Evolutionary conservation across 1,140 invertebrate genomes (phyloP).

Genomic region (Tetranychus urticae): DNA sequence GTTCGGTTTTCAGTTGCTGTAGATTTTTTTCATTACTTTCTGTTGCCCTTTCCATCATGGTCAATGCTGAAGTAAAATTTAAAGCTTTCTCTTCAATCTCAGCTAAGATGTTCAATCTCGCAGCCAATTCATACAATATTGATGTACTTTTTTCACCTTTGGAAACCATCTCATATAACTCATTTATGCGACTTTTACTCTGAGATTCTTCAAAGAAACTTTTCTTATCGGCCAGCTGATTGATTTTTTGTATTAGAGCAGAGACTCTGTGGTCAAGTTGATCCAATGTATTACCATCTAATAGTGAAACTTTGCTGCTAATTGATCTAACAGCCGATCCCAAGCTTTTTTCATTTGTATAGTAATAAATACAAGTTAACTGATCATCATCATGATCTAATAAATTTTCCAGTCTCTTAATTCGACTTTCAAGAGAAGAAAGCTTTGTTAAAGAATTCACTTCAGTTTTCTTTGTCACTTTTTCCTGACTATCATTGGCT

Average conservation of each 20-base stretch:
- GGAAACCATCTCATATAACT: conserved; percentile 40
- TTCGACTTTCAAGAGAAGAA: conserved; percentile 39
- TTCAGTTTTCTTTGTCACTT: conserved; percentile 25
- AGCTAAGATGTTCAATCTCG: neutral
- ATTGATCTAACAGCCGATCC: conserved; percentile 37
- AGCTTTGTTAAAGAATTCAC: conserved; percentile 41
- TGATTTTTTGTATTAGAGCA: conserved; percentile 44
- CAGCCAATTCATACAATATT: neutral
- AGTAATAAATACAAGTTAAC: conserved; percentile 17
- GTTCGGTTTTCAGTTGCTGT: no score
- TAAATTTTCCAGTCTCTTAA: conserved; percentile 45
- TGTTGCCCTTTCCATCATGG: neutral
- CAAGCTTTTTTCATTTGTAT: conserved; percentile 13
- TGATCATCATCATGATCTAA: conserved; percentile 37
- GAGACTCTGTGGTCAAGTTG: conserved; percentile 50
- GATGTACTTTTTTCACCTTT: neutral
- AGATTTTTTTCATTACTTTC: no score
- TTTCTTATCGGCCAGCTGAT: conserved; percentile 40
- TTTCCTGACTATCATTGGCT: neutral
- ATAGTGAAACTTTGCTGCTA: conserved; percentile 43
- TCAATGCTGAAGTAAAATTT: neutral
- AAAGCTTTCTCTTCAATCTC: neutral
- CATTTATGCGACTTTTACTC: conserved; percentile 48
- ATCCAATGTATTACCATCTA: conserved; percentile 55
- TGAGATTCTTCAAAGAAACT: conserved; percentile 41